Evolutionary conservation across 2,113 vertebrate species (phyloP).

Genomic region (Cavia aperea): DNA sequence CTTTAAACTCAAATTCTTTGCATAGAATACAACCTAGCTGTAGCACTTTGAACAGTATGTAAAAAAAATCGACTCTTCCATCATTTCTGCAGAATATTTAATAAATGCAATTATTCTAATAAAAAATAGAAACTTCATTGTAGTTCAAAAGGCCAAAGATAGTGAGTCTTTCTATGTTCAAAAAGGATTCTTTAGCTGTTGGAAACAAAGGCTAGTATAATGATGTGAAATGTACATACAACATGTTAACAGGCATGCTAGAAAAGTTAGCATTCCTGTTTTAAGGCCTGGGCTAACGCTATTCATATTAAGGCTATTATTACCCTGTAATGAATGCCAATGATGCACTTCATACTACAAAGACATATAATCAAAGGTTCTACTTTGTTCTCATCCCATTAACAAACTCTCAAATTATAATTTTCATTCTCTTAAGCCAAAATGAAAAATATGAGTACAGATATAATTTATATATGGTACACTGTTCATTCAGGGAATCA

Average conservation of each 20-base stretch:
- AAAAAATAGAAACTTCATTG: conserved; percentile 37
- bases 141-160: conserved; percentile 46
- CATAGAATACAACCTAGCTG: conserved; percentile 9
- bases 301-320: conserved; percentile 59
- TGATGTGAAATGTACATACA: conserved; percentile 39
- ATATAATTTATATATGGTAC: not conserved
- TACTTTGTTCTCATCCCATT: conserved; percentile 25
- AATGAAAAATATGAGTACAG: conserved; percentile 42
- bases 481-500: conserved; percentile 30
- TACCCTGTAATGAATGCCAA: conserved; percentile 47
- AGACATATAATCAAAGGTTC: conserved; percentile 28
- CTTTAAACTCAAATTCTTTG: conserved; percentile 35
- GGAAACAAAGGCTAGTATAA: conserved; percentile 46
- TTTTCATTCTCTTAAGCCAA: conserved; percentile 40
- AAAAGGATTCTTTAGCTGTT: conserved; percentile 51
- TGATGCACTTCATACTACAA: conserved; percentile 18
- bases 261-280: conserved; percentile 51
- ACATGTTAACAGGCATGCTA: conserved; percentile 43
- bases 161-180: conserved; percentile 49
- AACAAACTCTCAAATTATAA: conserved; percentile 44
- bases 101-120: conserved; percentile 51
- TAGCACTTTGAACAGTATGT: not conserved
- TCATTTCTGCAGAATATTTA: conserved; percentile 19
- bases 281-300: conserved; percentile 43
- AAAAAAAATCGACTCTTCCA: conserved; percentile 17